Evolutionary conservation across 2,888 invertebrate genomes (phyloP).

Genomic region (Altica lythri): DNA sequence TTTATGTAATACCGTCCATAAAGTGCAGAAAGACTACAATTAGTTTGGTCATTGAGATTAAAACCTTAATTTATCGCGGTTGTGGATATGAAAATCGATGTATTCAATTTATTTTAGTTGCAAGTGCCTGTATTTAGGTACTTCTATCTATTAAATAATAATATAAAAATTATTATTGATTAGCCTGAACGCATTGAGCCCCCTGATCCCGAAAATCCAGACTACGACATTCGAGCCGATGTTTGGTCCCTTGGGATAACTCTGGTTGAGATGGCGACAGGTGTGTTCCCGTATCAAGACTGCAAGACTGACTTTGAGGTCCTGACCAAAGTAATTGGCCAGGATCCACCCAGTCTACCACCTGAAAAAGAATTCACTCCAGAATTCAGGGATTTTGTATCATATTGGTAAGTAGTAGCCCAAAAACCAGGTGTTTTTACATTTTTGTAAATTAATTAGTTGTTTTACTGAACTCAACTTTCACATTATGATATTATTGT

Average conservation of each 20-base stretch:
- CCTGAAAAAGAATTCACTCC: constrained; percentile 75
- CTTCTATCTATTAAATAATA: too few species aligned
- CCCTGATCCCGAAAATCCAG: constrained; percentile 87
- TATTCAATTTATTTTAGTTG: too few species aligned
- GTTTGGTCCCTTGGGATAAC: constrained; percentile 99
- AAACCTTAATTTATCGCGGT: too few species aligned
- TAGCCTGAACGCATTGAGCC: constrained; percentile 97
- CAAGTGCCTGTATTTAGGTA: too few species aligned
- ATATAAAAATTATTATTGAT: constrained; percentile 24
- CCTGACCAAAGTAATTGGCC: constrained; percentile 83
- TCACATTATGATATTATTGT: constrained; percentile 2
- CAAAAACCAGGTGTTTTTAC: too few species aligned
- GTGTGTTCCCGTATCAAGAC: constrained; percentile 91
- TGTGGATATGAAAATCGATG: too few species aligned
- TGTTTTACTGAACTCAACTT: background rate
- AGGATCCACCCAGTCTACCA: constrained; percentile 87
- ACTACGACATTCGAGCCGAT: constrained; percentile 98
- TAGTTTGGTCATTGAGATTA: too few species aligned
- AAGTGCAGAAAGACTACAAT: too few species aligned
- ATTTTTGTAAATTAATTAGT: too few species aligned
- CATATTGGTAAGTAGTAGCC: constrained; percentile 81
- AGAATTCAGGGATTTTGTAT: constrained; percentile 90
- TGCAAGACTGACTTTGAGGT: constrained; percentile 99
- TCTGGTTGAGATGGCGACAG: constrained; percentile 94
- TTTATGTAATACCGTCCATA: too few species aligned